Conservation (phyloP, 2,797 vertebrate genomes). For the Rousettus madagascariensis region DNA sequence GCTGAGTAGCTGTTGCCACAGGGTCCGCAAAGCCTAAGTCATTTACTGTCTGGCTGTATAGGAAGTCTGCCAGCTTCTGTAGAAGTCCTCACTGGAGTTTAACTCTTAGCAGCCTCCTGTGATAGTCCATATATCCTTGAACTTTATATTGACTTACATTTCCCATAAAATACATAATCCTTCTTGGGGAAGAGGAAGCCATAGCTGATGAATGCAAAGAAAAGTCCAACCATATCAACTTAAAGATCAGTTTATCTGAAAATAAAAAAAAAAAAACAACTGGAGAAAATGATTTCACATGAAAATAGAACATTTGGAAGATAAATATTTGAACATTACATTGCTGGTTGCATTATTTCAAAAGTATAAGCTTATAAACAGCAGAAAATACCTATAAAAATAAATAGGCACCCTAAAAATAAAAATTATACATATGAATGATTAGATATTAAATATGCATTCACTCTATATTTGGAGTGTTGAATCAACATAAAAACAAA, state of each 20-base stretch:
- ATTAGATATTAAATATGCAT: conserved; percentile 72
- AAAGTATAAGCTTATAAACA: conserved; percentile 80
- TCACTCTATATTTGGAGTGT: conserved; percentile 70
- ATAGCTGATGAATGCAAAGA: not conserved
- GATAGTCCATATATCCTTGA: not conserved
- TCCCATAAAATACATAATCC: not conserved
- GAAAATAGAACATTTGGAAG: conserved; percentile 78
- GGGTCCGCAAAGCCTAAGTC: not conserved
- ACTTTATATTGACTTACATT: not conserved
- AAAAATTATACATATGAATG: conserved; percentile 68
- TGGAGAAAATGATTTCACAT: conserved; percentile 73
- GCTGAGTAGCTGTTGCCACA: not conserved
- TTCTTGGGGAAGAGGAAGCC: not conserved
- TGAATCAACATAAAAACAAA: conserved; percentile 76
- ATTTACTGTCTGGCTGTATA: not conserved
- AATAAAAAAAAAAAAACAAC: conserved; percentile 53
- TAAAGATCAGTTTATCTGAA: conserved; percentile 75
- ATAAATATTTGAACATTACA: conserved; percentile 78
- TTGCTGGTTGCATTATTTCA: conserved; percentile 79
- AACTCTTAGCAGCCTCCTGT: not conserved
- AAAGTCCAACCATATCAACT: conserved; percentile 47
- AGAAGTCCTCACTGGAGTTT: not conserved
- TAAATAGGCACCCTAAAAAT: conserved; percentile 84
- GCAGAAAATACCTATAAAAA: conserved; percentile 82
- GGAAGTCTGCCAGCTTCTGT: not conserved